Conservation (phyloP, 2,113 vertebrate genomes). For the Xenopus tropicalis region UCB_Xtro_10.0 CM004446.2:105315501-105316000, state of each 20-base stretch:
- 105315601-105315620: conserved; percentile 82
- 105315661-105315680: conserved; percentile 79
- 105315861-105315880: conserved; percentile 52
- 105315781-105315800: conserved; percentile 78
- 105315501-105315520: conserved; percentile 84
- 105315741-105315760: conserved; percentile 76
- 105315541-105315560: conserved; percentile 81
- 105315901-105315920: conserved; percentile 63
- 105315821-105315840: conserved; percentile 61
- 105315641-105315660: conserved; percentile 75
- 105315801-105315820: conserved; percentile 84
- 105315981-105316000: conserved; percentile 58
- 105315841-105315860: conserved; percentile 70
- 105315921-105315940: conserved; percentile 51
- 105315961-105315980: conserved; percentile 53
- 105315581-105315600: conserved; percentile 72
- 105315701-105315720: conserved; percentile 74
- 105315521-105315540: conserved; percentile 73
- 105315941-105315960: conserved; percentile 45
- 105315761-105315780: conserved; percentile 82
- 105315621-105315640: conserved; percentile 75
- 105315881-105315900: conserved; percentile 67
- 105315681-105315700: conserved; percentile 74
- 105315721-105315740: conserved; percentile 81
- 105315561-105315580: conserved; percentile 75